Base-by-base conservation (phyloP, 2,888 invertebrate genomes). In the Itoplectis maculator region DNA sequence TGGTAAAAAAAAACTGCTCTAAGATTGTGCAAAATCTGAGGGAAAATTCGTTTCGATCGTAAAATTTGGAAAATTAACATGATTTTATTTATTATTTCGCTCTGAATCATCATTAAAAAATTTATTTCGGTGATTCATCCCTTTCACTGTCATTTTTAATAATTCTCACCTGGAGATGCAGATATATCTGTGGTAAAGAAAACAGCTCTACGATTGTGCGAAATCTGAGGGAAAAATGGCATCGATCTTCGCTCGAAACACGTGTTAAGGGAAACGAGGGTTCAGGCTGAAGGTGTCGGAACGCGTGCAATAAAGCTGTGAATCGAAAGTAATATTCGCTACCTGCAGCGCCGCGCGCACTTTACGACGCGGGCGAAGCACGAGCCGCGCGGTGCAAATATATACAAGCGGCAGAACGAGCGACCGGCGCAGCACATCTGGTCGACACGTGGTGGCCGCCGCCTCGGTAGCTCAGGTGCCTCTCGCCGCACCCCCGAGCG, bases 371-470 rank as follows among this genome's bases (percentile, higher is more conserved):
- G 51, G 49, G 63, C 23, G 77, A 79, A 61, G 47, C 47, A 47
- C 29, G 47, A 68, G 69, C 54, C 23, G 59, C 29, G 49, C 51
- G 29, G 29, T 5, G 29, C 29, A 29, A 29, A 51, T 13, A n/a
- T n/a, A n/a, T n/a, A n/a, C n/a, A n/a, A 18, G 15, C 6, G 20
- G 45, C 45, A 74, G n/a, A 81, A 73, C 49, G 70, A 69, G 45
- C 29, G 63, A 74, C 9, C 23, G 42, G 49, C 72, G 56, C 37
- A n/a, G 35, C 87, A 84, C 88, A 88, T 90, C 87, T 90, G 88
- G 87, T 85, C 84, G 87, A 84, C 89, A 89, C 89, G 88, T 89
- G 88, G 83, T 81, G 76, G 69, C 40, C 56, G 40, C 49, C 20
- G 80, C 47, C 29, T 13, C 35, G 18, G 59, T 5, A 29, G 65